These are phyloP conservation scores for Leiothrix lutea DNA, from an alignment of 2,113 vertebrate species.

Conservation along the genomic window DNA sequence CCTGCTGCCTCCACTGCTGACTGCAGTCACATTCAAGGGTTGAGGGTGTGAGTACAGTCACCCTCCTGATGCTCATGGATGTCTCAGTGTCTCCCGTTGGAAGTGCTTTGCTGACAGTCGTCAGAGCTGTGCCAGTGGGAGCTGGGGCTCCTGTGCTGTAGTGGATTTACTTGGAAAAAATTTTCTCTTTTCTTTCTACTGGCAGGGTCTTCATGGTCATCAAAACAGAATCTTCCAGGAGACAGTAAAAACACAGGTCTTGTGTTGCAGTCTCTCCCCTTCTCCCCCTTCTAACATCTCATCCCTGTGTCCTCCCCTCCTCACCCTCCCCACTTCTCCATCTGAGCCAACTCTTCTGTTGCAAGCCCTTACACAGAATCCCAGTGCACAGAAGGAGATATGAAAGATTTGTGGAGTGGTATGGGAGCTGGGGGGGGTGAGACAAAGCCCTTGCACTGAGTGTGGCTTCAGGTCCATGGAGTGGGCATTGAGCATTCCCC, in stretches of 20 bases:
- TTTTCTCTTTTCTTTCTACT: background rate
- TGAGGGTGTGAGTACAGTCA: background rate
- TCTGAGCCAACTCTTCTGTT: background rate
- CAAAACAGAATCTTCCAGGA: background rate
- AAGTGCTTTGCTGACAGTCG: background rate
- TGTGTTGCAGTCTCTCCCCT: background rate
- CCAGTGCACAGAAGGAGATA: background rate
- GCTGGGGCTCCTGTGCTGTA: background rate
- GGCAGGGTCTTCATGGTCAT: background rate
- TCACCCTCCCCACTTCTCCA: background rate
- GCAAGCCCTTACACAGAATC: background rate
- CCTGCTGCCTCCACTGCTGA: background rate
- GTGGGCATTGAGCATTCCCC: rapidly evolving
- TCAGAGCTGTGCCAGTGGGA: background rate
- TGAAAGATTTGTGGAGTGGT: background rate
- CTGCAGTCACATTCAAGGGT: background rate
- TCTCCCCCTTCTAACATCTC: background rate
- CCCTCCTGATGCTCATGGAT: background rate
- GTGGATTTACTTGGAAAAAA: background rate
- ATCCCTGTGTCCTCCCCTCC: too few species aligned
- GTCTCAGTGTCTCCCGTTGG: rapidly evolving
- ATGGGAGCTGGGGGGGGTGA: background rate
- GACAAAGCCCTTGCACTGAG: background rate
- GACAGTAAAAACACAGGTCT: background rate
- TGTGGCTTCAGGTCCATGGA: rapidly evolving